Evolutionary conservation across 2,113 vertebrate species (phyloP), one percentile per base, ranked within the genome.

Genomic region (Phoxinus phoxinus): DNA sequence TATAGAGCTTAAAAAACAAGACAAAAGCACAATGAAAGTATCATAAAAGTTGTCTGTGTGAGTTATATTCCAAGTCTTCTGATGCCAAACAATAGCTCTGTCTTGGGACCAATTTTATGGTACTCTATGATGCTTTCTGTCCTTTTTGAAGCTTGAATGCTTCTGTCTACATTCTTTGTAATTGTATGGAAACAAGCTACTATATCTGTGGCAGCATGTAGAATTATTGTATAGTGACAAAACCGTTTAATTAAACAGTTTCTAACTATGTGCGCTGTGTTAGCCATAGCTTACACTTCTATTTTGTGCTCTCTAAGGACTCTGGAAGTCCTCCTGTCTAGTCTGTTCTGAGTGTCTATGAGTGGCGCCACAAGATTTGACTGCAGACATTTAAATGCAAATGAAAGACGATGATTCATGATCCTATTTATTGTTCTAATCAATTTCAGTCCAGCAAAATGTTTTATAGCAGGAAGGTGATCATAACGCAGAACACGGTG

Each of bases 341-440:
- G 37, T 80, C 78, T 78, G 77, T 69, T 87, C 41, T 77, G 75
- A 79, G 83, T 81, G 51, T 87, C 88, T 87, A 56, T 83, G 85
- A 87, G 44, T 69, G 83, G 83, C 81, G 46, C 86, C 86, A 69
- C 75, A 46, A 87, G 85, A 89, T 89, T 89, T 87, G 88, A 87
- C 86, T 87, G 88, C 88, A 78, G 81, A 89, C 89, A 91, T 92
- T 91, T 89, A 90, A 90, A 92, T 91, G 88, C 90, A 92, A 92
- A 92, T 91, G 91, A 92, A 92, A 91, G 87, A 88, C 71, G 81
- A 87, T 65, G 83, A 90, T 91, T 91, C 91, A 92, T 90, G 86
- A 89, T 88, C 87, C 85, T 86, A 87, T 91, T 89, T 89, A 89
- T 83, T 87, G 89, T 85, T 85, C 76, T 88, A 89, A 89, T 91